Conservation (phyloP, 2,113 vertebrate genomes). For the Nerophis lumbriciformis region DNA sequence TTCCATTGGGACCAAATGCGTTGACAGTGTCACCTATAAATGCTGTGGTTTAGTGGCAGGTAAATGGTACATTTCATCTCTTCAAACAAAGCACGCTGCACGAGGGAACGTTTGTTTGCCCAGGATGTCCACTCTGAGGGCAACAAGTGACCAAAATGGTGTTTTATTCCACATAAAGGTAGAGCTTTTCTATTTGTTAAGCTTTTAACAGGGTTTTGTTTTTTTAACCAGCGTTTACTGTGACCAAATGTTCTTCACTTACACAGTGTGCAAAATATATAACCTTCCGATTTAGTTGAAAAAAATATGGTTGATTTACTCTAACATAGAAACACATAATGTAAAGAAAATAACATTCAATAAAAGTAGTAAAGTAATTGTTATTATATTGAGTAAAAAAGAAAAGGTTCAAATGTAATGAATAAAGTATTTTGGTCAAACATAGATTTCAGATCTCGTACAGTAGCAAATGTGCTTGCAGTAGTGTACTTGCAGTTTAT, state of each 20-base stretch:
- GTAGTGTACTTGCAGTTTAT: too few species aligned
- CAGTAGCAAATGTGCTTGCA: too few species aligned
- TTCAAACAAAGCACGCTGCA: conserved; percentile 52
- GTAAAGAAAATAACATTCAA: too few species aligned
- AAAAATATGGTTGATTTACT: too few species aligned
- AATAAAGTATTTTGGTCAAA: too few species aligned
- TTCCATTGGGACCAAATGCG: conserved; percentile 16
- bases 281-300: too few species aligned
- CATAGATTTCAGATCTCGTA: too few species aligned
- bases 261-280: too few species aligned
- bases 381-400: too few species aligned
- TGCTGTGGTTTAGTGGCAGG: conserved; percentile 23
- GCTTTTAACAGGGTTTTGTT: conserved; percentile 69
- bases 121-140: conserved; percentile 58
- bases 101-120: conserved; percentile 64
- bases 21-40: conserved; percentile 41
- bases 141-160: conserved; percentile 37
- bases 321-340: too few species aligned
- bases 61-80: conserved; percentile 43
- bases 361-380: too few species aligned
- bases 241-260: background rate
- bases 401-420: too few species aligned
- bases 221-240: conserved; percentile 15
- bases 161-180: conserved; percentile 53
- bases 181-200: conserved; percentile 61